phyloP scores from a whole-genome alignment of 2,888 invertebrate species.

The Scaptomyza cyrtandrae region DNA sequence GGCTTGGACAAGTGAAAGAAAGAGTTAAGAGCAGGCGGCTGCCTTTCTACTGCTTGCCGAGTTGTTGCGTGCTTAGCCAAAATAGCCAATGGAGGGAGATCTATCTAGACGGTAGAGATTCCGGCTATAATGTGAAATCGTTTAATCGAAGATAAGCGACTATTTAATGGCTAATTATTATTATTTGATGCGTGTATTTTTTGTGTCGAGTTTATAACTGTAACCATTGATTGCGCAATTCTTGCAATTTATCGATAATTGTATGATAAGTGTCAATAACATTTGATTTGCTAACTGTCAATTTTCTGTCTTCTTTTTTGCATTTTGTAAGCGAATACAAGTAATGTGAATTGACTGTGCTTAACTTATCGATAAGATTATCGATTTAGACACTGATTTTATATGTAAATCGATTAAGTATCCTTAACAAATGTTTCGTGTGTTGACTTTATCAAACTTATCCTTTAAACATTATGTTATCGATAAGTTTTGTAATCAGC shows the following conservation, averaged over 20 bases:
- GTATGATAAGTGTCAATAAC: background rate
- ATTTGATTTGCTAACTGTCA: background rate
- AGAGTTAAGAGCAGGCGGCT: conserved; percentile 52
- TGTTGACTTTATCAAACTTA: background rate
- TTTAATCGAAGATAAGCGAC: conserved; percentile 5
- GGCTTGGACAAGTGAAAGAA: conserved; percentile 67
- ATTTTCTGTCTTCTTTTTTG: background rate
- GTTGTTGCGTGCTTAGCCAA: conserved; percentile 28
- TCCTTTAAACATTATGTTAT: background rate
- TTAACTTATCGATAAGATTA: background rate
- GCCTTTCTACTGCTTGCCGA: conserved; percentile 44
- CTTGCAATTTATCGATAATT: conserved; percentile 9
- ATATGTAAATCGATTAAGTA: too few relatives aligned
- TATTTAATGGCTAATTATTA: conserved; percentile 29
- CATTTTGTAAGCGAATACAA: background rate
- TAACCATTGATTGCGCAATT: background rate
- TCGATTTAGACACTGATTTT: too few relatives aligned
- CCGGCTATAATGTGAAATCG: conserved; percentile 10
- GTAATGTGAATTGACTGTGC: too few relatives aligned
- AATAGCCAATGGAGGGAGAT: conserved; percentile 9
- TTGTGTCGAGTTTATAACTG: background rate
- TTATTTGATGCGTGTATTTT: conserved; percentile 17
- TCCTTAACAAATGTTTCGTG: too few relatives aligned
- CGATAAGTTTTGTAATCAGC: background rate
- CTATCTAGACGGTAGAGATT: background rate